A percentile compares a stretch with the other conserved stretches of the same genome.
Conservation (phyloP, 2,888 invertebrate species). For the Calameuta pallipes region DNA sequence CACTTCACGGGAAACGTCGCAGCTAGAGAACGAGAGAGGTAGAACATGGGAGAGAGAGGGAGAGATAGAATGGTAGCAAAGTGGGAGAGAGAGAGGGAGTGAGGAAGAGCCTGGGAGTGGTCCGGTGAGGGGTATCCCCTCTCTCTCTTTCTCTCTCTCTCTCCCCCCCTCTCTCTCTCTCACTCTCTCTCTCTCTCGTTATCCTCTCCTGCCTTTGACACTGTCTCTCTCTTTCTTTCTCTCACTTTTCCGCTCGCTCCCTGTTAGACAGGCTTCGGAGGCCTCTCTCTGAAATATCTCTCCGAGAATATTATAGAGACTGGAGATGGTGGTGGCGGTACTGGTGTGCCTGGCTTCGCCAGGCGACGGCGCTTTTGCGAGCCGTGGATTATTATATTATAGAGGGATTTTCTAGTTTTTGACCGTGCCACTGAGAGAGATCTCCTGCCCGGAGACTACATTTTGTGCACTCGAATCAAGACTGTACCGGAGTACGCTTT, state of each 20-base stretch:
- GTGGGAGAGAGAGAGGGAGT: slow-evolving; percentile 26
- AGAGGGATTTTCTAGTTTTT: slow-evolving; percentile 13
- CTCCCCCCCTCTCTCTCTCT: slow-evolving; percentile 15
- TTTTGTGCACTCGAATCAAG: not conserved
- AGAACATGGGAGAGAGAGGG: slow-evolving; percentile 23
- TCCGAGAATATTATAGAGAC: slow-evolving; percentile 59
- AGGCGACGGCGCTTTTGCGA: slow-evolving; percentile 40
- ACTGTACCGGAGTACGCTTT: not conserved
- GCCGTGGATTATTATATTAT: slow-evolving; percentile 50
- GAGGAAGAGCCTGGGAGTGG: slow-evolving; percentile 24
- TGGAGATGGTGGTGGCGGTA: slow-evolving; percentile 33
- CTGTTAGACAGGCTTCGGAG: slow-evolving; percentile 43
- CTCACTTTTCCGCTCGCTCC: slow-evolving; percentile 23
- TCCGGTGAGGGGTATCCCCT: slow-evolving; percentile 21
- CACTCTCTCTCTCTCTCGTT: slow-evolving; percentile 26
- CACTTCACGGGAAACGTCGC: slow-evolving; percentile 13
- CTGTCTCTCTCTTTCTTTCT: slow-evolving; percentile 28
- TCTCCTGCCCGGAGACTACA: not conserved
- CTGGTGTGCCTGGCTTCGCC: slow-evolving; percentile 45
- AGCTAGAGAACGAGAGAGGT: slow-evolving; percentile 35
- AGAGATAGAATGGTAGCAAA: slow-evolving; percentile 15
- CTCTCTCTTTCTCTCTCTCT: slow-evolving; percentile 31
- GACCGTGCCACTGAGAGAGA: not conserved
- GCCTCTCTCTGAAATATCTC: slow-evolving; percentile 56
- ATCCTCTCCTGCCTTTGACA: slow-evolving; percentile 19